Conservation (phyloP, 2,888 invertebrate species). For the Exocentrus adspersus region DNA sequence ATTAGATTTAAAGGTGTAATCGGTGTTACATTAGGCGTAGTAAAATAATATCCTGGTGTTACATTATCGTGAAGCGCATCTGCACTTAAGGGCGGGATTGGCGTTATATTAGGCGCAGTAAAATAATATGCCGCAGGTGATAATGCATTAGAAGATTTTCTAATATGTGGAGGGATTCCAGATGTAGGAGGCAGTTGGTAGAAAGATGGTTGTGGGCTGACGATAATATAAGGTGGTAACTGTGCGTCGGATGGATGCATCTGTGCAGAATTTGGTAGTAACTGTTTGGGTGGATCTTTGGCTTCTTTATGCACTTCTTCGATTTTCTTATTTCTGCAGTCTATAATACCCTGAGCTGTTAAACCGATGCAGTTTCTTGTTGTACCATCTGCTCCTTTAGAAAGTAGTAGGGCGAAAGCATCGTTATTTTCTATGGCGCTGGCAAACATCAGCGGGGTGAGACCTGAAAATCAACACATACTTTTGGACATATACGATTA, state of each 20-base stretch:
- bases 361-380: slow-evolving; percentile 47
- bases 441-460: slow-evolving; percentile 59
- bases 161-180: slow-evolving; percentile 13
- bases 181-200: slow-evolving; percentile 3
- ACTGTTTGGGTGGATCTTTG: neutral
- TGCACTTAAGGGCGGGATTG: slow-evolving; percentile 36
- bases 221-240: slow-evolving; percentile 27
- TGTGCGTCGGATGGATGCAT: slow-evolving; percentile 24
- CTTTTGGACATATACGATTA: no score
- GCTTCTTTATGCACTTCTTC: slow-evolving; percentile 1
- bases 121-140: slow-evolving; percentile 34
- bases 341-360: slow-evolving; percentile 48
- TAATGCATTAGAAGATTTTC: slow-evolving; percentile 42
- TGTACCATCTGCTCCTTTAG: slow-evolving; percentile 47
- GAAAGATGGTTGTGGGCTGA: slow-evolving; percentile 30
- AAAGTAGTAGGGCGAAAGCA: slow-evolving; percentile 46
- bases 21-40: slow-evolving; percentile 42
- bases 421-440: slow-evolving; percentile 51
- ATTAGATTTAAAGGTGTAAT: slow-evolving; percentile 33
- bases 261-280: slow-evolving; percentile 31
- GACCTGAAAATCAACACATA: slow-evolving; percentile 50
- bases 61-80: no score
- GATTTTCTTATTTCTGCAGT: slow-evolving; percentile 36
- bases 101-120: slow-evolving; percentile 41
- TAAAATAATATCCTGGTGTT: slow-evolving; percentile 27